A percentile compares a stretch with the other conserved stretches of the same genome.
Evolutionary conservation across 2,113 vertebrate genomes (phyloP).

Genomic region (Amphiprion percula): DNA sequence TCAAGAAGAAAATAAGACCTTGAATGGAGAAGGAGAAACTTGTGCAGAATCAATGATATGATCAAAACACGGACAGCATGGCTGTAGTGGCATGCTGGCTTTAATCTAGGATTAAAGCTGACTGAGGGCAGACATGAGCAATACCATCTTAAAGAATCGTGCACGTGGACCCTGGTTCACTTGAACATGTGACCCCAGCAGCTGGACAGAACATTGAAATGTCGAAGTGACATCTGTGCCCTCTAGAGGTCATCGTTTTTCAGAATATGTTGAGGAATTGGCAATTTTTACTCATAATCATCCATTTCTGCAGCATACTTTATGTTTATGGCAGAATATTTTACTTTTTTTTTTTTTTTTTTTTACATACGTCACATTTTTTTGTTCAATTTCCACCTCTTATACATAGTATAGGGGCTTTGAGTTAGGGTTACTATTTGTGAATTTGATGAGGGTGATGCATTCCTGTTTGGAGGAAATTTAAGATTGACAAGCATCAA

Average conservation of each 20-base stretch:
- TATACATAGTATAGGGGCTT: too few relatives aligned
- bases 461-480: not conserved
- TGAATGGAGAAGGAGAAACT: not conserved
- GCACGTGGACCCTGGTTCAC: conserved; percentile 60
- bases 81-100: conserved; percentile 56
- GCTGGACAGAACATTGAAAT: conserved; percentile 22
- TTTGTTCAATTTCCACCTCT: too few relatives aligned
- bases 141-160: conserved; percentile 73
- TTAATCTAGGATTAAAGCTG: conserved; percentile 83
- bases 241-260: conserved; percentile 59
- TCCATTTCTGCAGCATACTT: too few relatives aligned
- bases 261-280: not conserved
- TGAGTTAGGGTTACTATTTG: too few relatives aligned
- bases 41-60: conserved; percentile 42
- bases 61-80: conserved; percentile 51
- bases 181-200: conserved; percentile 63
- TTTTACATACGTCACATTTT: too few relatives aligned
- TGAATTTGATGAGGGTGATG: too few relatives aligned
- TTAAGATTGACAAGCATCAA: not conserved
- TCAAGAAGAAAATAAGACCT: not conserved
- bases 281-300: too few relatives aligned
- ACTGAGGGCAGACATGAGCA: conserved; percentile 76
- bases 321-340: not conserved
- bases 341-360: too few relatives aligned
- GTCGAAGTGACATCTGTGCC: conserved; percentile 18